Percentiles rank a stretch among this genome's conserved stretches.
These are phyloP conservation scores for Margarornis squamiger DNA, from an alignment of 2,797 vertebrate genomes.

Conservation along the genomic window DNA sequence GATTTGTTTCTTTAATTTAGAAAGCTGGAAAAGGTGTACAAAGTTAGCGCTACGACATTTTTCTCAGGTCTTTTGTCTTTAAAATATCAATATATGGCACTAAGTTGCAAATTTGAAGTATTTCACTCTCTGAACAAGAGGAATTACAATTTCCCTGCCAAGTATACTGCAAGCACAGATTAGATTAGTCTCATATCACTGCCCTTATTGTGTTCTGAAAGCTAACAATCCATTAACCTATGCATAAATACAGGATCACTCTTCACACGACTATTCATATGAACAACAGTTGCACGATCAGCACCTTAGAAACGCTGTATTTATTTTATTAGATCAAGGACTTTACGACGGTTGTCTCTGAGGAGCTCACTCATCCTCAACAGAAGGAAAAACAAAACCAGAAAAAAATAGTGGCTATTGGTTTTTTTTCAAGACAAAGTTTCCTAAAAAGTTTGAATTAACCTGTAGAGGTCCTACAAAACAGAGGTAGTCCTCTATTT, in stretches of 20 bases:
- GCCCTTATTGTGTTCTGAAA: background rate
- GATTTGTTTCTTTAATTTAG: background rate
- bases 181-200: background rate
- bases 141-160: background rate
- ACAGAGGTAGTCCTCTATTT: background rate
- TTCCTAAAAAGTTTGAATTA: background rate
- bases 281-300: background rate
- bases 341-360: background rate
- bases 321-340: conserved; percentile 57
- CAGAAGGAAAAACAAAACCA: background rate
- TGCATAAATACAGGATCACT: background rate
- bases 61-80: background rate
- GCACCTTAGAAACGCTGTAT: background rate
- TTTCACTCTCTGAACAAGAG: background rate
- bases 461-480: background rate
- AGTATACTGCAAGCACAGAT: background rate
- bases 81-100: background rate
- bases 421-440: background rate
- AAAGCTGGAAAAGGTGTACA: background rate
- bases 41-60: background rate
- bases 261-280: background rate
- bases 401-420: background rate
- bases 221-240: background rate
- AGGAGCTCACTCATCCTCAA: background rate
- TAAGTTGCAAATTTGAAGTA: background rate